Percentiles rank a stretch among this genome's conserved stretches.
These are phyloP conservation scores for Benitochromis conjunctus DNA, from an alignment of 2,113 vertebrate species.

Conservation along the genomic window DNA sequence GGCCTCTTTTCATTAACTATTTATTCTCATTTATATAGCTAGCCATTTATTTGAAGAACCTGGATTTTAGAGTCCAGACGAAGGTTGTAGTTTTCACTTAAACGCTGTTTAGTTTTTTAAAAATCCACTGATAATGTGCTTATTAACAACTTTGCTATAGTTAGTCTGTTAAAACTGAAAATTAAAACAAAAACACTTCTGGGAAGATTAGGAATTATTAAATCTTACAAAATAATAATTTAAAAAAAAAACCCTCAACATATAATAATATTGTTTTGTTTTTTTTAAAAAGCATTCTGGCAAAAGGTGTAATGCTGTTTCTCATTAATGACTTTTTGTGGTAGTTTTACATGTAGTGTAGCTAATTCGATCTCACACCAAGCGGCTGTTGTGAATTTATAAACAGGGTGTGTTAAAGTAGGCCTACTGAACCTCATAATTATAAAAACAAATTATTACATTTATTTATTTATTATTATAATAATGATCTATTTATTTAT, in stretches of 20 bases:
- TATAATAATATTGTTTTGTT: background rate
- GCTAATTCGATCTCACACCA: background rate
- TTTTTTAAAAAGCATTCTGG: background rate
- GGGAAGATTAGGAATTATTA: background rate
- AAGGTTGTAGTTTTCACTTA: background rate
- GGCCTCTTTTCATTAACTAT: background rate
- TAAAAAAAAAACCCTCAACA: background rate
- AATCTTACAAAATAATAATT: background rate
- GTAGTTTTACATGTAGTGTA: accelerated
- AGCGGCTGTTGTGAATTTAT: background rate
- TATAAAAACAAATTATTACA: background rate
- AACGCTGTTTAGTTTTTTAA: background rate
- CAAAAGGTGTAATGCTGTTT: background rate
- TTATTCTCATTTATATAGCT: background rate
- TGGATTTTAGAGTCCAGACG: background rate
- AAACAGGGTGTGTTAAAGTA: background rate
- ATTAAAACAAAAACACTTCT: background rate
- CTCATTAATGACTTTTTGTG: background rate
- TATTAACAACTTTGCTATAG: background rate
- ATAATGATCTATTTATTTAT: background rate
- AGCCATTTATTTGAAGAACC: background rate
- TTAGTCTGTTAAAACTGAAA: background rate
- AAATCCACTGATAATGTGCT: background rate
- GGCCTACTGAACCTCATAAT: background rate
- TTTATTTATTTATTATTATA: background rate